Conservation (phyloP, 2,888 invertebrate genomes). For the Abscondita cerata region DNA sequence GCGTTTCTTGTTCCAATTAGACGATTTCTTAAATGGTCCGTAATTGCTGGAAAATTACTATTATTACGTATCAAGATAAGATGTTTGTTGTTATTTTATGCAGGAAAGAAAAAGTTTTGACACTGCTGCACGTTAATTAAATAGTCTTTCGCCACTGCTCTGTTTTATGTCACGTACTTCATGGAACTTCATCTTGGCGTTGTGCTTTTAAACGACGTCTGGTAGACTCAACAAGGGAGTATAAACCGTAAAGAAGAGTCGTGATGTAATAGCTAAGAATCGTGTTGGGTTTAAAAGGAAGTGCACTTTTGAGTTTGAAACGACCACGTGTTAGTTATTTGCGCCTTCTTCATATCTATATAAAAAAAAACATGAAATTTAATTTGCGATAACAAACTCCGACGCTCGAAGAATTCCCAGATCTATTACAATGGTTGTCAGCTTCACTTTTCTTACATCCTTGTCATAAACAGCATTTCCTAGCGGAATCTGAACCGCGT, state of each 20-base stretch:
- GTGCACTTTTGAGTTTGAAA: constrained; percentile 22
- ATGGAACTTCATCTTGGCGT: constrained; percentile 22
- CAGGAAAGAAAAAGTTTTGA: too few relatives aligned
- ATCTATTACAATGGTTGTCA: background rate
- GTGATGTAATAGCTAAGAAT: constrained; percentile 17
- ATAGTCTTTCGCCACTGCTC: too few relatives aligned
- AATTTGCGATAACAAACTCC: background rate
- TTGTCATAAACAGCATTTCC: constrained; percentile 3
- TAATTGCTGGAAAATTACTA: constrained; percentile 19
- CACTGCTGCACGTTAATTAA: too few relatives aligned
- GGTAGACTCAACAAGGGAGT: constrained; percentile 14
- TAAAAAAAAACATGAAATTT: too few relatives aligned
- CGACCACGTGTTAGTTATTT: too few relatives aligned
- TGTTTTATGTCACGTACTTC: constrained; percentile 19
- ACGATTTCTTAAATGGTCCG: constrained; percentile 25
- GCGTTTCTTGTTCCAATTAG: constrained; percentile 34
- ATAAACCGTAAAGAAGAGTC: constrained; percentile 19
- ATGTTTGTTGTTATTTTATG: too few relatives aligned
- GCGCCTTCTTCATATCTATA: too few relatives aligned
- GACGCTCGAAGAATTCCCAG: background rate
- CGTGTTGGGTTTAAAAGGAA: constrained; percentile 5
- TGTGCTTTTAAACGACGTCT: constrained; percentile 20
- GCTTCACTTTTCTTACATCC: background rate
- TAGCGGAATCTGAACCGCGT: background rate
- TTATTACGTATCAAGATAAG: constrained; percentile 9